Conservation (phyloP, 2,888 invertebrate species). For the Lithophane socia region DNA sequence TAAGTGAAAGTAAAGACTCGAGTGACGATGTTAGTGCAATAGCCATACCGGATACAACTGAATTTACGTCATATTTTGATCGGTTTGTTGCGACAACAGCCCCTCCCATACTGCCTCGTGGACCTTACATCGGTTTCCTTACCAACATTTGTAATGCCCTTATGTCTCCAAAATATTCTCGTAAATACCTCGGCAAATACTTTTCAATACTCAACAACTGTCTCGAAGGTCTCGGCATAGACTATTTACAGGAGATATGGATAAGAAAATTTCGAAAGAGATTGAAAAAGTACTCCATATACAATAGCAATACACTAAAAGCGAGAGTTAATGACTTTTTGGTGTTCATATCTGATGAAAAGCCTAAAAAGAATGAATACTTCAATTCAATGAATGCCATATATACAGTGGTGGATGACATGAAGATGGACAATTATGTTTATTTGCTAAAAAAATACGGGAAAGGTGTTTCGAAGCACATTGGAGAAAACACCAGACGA, state of each 20-base stretch:
- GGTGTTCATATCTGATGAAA: conserved; percentile 67
- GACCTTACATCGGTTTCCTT: conserved; percentile 78
- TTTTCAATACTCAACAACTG: conserved; percentile 72
- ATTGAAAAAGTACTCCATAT: conserved; percentile 69
- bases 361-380: conserved; percentile 71
- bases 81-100: conserved; percentile 11
- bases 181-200: conserved; percentile 69
- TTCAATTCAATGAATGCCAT: conserved; percentile 76
- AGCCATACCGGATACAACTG: background rate
- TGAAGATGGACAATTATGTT: conserved; percentile 78
- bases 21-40: background rate
- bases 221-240: conserved; percentile 70
- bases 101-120: conserved; percentile 63
- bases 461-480: conserved; percentile 61
- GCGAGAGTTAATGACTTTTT: conserved; percentile 70
- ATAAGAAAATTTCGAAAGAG: conserved; percentile 70
- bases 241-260: conserved; percentile 69
- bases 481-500: conserved; percentile 71
- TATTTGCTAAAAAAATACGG: conserved; percentile 76
- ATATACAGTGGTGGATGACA: conserved; percentile 68
- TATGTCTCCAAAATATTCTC: conserved; percentile 70
- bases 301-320: conserved; percentile 68
- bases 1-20: background rate
- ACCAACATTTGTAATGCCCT: conserved; percentile 74
- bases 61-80: background rate